Conservation (phyloP, 2,113 vertebrate genomes). For the Dolichallabes microphthalmus region DNA sequence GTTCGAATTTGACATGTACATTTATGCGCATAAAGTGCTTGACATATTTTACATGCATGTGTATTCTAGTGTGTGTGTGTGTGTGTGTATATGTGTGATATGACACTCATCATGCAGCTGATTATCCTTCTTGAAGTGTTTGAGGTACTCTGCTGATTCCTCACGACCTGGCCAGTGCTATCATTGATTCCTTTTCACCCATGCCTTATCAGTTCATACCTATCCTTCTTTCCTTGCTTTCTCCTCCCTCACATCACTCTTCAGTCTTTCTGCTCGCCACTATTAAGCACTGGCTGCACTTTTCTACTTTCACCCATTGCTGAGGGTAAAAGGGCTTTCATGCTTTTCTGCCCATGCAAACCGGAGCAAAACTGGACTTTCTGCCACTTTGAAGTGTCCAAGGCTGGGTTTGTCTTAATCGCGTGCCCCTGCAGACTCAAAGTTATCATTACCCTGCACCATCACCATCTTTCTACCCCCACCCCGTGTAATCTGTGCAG, state of each 20-base stretch:
- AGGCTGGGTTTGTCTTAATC: conserved; percentile 59
- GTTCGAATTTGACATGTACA: not conserved
- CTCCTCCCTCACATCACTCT: conserved; percentile 61
- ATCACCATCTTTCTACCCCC: conserved; percentile 44
- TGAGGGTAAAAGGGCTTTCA: conserved; percentile 54
- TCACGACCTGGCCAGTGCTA: conserved; percentile 67
- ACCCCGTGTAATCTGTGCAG: conserved; percentile 58
- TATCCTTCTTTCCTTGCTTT: conserved; percentile 7
- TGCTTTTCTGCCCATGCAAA: conserved; percentile 59
- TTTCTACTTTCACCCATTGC: conserved; percentile 65
- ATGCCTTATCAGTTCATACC: conserved; percentile 50
- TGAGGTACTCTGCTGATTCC: conserved; percentile 40
- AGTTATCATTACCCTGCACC: conserved; percentile 31
- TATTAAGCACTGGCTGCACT: conserved; percentile 65
- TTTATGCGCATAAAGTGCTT: not conserved
- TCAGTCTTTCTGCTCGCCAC: conserved; percentile 69
- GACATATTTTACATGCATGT: not conserved
- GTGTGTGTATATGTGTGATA: conserved; percentile 18
- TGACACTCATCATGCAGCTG: not conserved
- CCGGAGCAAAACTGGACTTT: conserved; percentile 67
- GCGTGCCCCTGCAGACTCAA: conserved; percentile 47
- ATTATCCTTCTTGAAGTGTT: not conserved
- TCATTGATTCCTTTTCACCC: conserved; percentile 59
- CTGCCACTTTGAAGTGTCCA: conserved; percentile 67
- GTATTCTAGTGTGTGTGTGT: conserved; percentile 37